Percentiles rank a stretch among this genome's conserved stretches.
Conservation (phyloP, 2,113 vertebrate species). For the Phaethornis superciliosus region DNA sequence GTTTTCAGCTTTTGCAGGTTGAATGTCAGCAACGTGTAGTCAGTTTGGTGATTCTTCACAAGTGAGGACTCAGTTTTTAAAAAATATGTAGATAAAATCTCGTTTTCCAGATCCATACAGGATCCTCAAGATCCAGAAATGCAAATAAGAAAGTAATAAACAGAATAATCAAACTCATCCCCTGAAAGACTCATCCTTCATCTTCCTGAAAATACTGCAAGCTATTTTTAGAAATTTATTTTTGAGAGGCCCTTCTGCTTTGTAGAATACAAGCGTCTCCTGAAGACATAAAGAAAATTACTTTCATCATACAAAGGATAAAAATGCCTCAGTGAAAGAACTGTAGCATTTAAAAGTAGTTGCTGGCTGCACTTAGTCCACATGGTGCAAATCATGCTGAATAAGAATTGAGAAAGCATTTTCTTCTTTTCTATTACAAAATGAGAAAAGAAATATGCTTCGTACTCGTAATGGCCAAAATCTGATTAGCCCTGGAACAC, state of each 20-base stretch:
- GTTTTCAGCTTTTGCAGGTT: neutral
- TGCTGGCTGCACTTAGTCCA: slow-evolving; percentile 37
- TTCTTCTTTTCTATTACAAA: slow-evolving; percentile 28
- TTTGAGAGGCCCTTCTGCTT: slow-evolving; percentile 6
- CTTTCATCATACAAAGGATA: slow-evolving; percentile 7
- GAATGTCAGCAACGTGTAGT: slow-evolving; percentile 14
- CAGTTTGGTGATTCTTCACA: neutral
- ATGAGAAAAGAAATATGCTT: slow-evolving; percentile 3
- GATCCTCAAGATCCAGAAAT: slow-evolving; percentile 3
- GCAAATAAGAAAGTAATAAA: slow-evolving; percentile 27
- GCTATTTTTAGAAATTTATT: slow-evolving; percentile 20
- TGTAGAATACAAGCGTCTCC: slow-evolving; percentile 1
- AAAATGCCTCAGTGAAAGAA: slow-evolving; percentile 3
- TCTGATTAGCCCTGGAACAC: slow-evolving; percentile 30
- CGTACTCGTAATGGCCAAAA: slow-evolving; percentile 3
- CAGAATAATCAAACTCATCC: neutral
- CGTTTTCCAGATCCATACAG: neutral
- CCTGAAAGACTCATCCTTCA: slow-evolving; percentile 28
- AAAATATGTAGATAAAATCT: neutral
- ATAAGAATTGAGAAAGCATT: slow-evolving; percentile 11
- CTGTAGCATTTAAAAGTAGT: slow-evolving; percentile 9
- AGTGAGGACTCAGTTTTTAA: neutral
- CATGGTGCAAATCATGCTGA: slow-evolving; percentile 31
- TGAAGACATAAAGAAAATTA: slow-evolving; percentile 15
- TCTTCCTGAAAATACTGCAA: neutral